These are phyloP conservation scores for Promerops cafer DNA, from an alignment of 2,113 vertebrate genomes.

Conservation along the genomic window DNA sequence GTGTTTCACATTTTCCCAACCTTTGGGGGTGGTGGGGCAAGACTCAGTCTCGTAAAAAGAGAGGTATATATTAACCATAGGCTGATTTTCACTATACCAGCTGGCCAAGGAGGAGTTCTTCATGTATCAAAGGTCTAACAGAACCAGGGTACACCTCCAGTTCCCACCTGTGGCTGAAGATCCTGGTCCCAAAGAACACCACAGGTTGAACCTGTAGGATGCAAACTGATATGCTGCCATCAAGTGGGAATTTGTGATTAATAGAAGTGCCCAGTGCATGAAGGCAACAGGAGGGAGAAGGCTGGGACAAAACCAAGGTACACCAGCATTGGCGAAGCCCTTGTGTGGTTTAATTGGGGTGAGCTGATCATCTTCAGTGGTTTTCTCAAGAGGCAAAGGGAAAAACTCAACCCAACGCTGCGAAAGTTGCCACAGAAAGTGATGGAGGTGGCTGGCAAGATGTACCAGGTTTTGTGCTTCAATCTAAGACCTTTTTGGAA, in stretches of 20 bases:
- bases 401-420: neutral
- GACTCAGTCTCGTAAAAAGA: neutral
- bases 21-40: neutral
- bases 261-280: neutral
- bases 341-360: neutral
- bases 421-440: rapidly evolving
- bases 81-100: neutral
- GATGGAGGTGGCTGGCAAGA: neutral
- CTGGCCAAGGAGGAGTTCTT: neutral
- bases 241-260: neutral
- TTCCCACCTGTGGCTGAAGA: neutral
- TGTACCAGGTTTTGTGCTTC: neutral
- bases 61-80: neutral
- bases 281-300: neutral
- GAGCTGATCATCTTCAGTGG: neutral
- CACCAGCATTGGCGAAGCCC: neutral
- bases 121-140: neutral
- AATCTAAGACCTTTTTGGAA: neutral
- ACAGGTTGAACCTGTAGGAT: neutral
- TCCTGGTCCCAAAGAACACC: neutral
- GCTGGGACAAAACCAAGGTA: neutral
- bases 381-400: neutral
- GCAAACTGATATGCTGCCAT: neutral
- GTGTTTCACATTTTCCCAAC: neutral
- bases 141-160: neutral